Percentiles rank a stretch among this genome's conserved stretches.
Conservation (phyloP, 1,140 invertebrate genomes). For the Aphaenogaster ashmeadi region DNA sequence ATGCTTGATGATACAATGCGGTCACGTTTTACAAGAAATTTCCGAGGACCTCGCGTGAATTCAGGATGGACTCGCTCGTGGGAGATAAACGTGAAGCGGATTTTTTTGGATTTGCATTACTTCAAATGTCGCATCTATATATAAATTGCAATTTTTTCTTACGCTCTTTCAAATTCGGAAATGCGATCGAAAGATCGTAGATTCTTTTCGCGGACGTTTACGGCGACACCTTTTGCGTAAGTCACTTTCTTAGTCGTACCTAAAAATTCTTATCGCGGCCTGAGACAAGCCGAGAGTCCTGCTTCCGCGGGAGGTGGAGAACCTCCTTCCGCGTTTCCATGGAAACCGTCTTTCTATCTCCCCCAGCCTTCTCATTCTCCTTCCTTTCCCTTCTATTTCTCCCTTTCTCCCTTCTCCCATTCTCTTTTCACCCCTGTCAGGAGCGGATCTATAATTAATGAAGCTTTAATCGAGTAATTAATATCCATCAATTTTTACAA, state of each 20-base stretch:
- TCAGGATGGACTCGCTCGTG: neutral
- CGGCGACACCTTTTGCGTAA: neutral
- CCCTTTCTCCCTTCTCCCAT: constrained; percentile 59
- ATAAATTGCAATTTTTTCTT: neutral
- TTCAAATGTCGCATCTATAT: neutral
- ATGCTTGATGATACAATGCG: neutral
- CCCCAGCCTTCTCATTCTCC: constrained; percentile 42
- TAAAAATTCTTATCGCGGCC: constrained; percentile 73
- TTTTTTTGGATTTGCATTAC: neutral
- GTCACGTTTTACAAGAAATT: neutral
- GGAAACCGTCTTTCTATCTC: constrained; percentile 77
- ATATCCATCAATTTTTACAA: constrained; percentile 3
- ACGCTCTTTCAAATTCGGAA: neutral
- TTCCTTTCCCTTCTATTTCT: constrained; percentile 46
- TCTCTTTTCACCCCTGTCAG: constrained; percentile 50
- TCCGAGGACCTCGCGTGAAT: neutral
- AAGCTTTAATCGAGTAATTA: neutral
- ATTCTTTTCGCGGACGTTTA: neutral
- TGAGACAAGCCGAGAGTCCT: constrained; percentile 70
- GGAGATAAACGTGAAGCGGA: neutral
- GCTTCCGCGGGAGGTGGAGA: constrained; percentile 64
- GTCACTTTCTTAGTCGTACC: neutral
- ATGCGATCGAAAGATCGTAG: too few relatives aligned
- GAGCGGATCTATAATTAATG: constrained; percentile 33
- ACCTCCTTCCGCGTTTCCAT: constrained; percentile 79